Percentiles rank a stretch among this genome's conserved stretches.
These are phyloP conservation scores for Muntiacus muntjak DNA, from an alignment of 2,113 vertebrate genomes.

Conservation along the genomic window DNA sequence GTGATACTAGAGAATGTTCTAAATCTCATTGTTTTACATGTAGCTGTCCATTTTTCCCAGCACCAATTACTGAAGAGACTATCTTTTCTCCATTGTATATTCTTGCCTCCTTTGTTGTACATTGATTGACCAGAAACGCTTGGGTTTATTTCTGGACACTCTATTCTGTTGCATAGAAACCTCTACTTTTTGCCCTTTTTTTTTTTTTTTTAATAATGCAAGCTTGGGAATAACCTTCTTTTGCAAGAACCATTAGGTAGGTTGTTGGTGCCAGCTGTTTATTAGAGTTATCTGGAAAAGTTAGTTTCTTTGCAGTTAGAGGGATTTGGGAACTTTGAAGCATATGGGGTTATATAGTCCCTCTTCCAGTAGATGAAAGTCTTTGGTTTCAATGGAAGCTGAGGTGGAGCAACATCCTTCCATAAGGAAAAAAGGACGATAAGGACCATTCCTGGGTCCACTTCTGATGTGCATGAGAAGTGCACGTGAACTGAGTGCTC, in stretches of 20 bases:
- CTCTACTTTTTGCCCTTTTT: neutral
- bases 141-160: neutral
- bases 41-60: neutral
- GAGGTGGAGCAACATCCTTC: accelerated
- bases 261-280: neutral
- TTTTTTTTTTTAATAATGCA: neutral
- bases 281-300: neutral
- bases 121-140: accelerated
- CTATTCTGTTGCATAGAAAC: neutral
- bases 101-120: neutral
- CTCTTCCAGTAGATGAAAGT: neutral
- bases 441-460: accelerated
- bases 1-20: neutral
- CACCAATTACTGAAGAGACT: neutral
- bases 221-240: neutral
- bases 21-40: neutral
- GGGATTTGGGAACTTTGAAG: neutral
- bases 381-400: neutral
- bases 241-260: neutral
- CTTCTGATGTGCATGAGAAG: neutral
- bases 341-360: neutral
- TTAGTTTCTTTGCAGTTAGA: neutral
- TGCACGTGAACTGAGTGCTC: neutral
- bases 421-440: neutral
- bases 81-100: neutral